Percentiles rank a stretch among this genome's conserved stretches.
Evolutionary conservation across 2,113 vertebrate genomes (phyloP).

Genomic region (Ranitomeya imitator): DNA sequence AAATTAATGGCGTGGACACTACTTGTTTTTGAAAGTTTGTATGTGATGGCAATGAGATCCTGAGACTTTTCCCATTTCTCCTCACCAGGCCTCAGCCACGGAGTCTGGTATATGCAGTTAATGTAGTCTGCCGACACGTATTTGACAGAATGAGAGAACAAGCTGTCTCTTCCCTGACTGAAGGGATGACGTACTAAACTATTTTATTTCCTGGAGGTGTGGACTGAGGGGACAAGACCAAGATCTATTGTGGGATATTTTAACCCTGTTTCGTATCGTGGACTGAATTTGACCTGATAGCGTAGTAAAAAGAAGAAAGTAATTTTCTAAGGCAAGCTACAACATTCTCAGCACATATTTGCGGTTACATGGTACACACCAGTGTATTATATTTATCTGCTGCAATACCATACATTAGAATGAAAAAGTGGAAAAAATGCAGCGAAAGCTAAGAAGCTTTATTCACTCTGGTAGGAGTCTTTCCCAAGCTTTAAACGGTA

Average conservation of each 20-base stretch:
- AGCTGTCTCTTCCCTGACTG: neutral
- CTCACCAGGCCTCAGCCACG: neutral
- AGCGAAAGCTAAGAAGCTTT: too few relatives aligned
- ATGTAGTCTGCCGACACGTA: neutral
- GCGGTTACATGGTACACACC: neutral
- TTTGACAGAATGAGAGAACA: conserved; percentile 16
- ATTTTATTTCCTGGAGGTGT: conserved; percentile 28
- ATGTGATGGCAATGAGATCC: neutral
- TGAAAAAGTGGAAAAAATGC: too few relatives aligned
- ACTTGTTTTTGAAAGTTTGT: neutral
- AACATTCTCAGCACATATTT: conserved; percentile 12
- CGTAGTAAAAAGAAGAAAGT: conserved; percentile 10
- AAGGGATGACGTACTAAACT: neutral
- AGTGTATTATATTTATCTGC: neutral
- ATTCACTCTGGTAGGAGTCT: too few relatives aligned
- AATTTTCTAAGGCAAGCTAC: conserved; percentile 7
- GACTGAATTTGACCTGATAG: conserved; percentile 25
- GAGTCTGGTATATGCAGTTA: neutral
- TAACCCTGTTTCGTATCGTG: neutral
- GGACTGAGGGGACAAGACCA: conserved; percentile 26
- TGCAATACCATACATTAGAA: too few relatives aligned
- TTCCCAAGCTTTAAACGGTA: too few relatives aligned
- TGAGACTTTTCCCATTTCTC: neutral
- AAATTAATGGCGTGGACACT: neutral
- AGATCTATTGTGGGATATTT: neutral